Evolutionary conservation across 2,113 vertebrate species (phyloP), one percentile per base, ranked within the genome.

Genomic region (Cairina moschata): DNA sequence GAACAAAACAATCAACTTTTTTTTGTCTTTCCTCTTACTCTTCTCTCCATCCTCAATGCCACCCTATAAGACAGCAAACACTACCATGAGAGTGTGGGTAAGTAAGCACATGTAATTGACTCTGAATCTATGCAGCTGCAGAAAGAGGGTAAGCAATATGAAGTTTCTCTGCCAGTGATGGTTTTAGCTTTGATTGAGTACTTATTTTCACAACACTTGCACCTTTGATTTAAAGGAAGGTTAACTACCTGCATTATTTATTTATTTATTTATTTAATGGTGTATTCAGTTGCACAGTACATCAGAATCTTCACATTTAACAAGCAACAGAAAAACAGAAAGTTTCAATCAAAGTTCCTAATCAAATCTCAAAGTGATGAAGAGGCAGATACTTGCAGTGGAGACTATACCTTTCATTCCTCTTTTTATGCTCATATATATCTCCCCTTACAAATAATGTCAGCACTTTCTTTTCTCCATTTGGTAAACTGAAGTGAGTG

Each of bases 81-180:
- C 42, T 31, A 6, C 31, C 52, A 16, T 11, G 21, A 77, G n/a
- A 48, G 6, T 2, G 22, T 23, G 40, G 31, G 31, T n/a, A 40
- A 59, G 25, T 38, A 55, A 65, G 26, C 1, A 0, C 2, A 11
- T 6, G 15, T 32, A 58, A 80, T 52, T 0, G 0, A 38, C 36
- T 77, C n/a, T 17, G 72, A 77, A 34, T 81, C 34, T 14, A 3
- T 54, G 71, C 50, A 74, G 50, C 2, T 72, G 28, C 38, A 58
- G 54, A 76, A 81, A 0, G 0, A 3, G 12, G 38, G 9, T 8
- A 31, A 93, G 54, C 50, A 92, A 83, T 6, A 4, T 1, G 4
- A 85, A 71, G 17, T 67, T 63, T 44, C 46, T 71, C 50, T 74
- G 55, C 62, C 66, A 28, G 32, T 29, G 23, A 68, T 78, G 71